These are phyloP conservation scores for Progne subis DNA, from an alignment of 2,113 vertebrate genomes.

Conservation along the genomic window DNA sequence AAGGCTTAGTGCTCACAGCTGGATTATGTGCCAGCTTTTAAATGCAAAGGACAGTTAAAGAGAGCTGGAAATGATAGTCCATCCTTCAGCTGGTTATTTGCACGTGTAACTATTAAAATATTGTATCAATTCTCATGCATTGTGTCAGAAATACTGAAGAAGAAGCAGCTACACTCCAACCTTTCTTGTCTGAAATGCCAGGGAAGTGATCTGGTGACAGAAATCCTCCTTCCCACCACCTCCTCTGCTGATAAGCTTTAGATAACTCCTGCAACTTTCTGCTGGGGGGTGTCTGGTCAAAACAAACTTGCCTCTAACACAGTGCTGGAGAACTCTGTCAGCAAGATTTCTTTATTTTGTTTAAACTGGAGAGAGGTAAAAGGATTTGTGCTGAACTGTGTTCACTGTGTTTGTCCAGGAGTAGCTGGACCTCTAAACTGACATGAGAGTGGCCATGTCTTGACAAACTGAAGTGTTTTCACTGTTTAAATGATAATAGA, in stretches of 20 bases:
- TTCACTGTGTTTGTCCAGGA: not conserved
- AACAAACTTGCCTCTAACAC: not conserved
- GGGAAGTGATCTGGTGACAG: not conserved
- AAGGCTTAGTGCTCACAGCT: not conserved
- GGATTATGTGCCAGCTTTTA: not conserved
- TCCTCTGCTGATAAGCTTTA: not conserved
- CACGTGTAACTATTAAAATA: rapidly evolving
- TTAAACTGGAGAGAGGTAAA: not conserved
- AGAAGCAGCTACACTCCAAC: not conserved
- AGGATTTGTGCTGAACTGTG: not conserved
- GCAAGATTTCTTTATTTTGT: not conserved
- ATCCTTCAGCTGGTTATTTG: not conserved
- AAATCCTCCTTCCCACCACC: not conserved
- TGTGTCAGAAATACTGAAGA: not conserved
- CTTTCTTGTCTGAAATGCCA: not conserved
- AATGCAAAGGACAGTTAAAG: not conserved
- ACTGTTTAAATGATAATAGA: not conserved
- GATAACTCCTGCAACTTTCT: not conserved
- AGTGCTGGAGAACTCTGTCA: not conserved
- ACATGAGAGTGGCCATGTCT: not conserved
- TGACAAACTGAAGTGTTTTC: not conserved
- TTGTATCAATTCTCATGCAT: rapidly evolving
- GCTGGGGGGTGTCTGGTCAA: not conserved
- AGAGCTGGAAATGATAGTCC: not conserved
- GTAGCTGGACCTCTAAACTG: not conserved